Evolutionary conservation across 2,888 invertebrate species (phyloP), one percentile per base, ranked within the genome.

Genomic region (Resseliella maxima): DNA sequence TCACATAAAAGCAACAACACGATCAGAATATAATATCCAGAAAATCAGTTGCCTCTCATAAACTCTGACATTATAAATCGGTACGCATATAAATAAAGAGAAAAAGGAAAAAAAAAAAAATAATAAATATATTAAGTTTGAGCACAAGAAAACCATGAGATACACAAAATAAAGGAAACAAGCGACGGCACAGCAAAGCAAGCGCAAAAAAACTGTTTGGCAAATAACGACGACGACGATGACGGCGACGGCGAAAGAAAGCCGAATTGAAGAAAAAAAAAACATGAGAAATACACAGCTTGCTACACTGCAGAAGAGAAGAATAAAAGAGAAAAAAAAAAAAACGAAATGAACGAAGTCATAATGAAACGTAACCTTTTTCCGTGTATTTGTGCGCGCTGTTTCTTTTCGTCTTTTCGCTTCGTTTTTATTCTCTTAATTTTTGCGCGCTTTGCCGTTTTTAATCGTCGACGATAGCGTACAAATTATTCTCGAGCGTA

Each of bases 41-140:
- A 72, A 72, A 72, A 72, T 72, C 72, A 35, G 72, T 72, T 72
- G 72, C 72, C 31, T 72, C 72, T 72, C 72, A 72, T 72, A 72
- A 72, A 72, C 72, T 72, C 72, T 72, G 72, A 72, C 72, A 72
- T 72, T 72, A 72, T 72, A 72, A 72, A 31, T 72, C 35, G 31
- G 31, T 35, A 72, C 72, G 72, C 72, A 72, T 31, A 31, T 72
- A 31, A 31, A 72, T 72, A n/a, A n/a, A n/a, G n/a, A n/a, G n/a
- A n/a, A n/a, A n/a, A n/a, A n/a, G n/a, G n/a, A n/a, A n/a, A n/a
- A n/a, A n/a, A n/a, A n/a, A n/a, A n/a, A n/a, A n/a, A n/a, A n/a
- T n/a, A n/a, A 72, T 72, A 59, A 59, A 59, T 59, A 50, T 21
- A 50, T 72, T 72, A 15, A 72, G 72, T 72, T 72, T 72, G 27